These are phyloP conservation scores for Athripsodes cinereus DNA, from an alignment of 2,888 invertebrate genomes.

Conservation along the genomic window DNA sequence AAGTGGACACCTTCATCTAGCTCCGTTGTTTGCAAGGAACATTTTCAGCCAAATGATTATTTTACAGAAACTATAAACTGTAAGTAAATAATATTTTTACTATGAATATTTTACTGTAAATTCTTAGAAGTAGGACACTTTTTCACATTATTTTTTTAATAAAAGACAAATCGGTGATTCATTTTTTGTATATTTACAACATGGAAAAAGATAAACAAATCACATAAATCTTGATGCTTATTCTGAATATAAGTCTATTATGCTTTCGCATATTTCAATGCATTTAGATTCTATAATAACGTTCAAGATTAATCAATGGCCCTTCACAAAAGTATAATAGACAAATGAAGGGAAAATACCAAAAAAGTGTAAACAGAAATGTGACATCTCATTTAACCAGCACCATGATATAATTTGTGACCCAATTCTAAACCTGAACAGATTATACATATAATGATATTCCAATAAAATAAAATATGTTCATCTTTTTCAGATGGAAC, in stretches of 20 bases:
- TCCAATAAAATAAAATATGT: not conserved
- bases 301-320: too few species aligned
- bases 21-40: too few species aligned
- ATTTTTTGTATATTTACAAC: not conserved
- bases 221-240: too few species aligned
- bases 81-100: not conserved
- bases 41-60: not conserved
- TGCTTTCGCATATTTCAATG: too few species aligned
- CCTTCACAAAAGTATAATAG: too few species aligned
- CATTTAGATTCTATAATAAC: too few species aligned
- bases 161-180: not conserved
- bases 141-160: not conserved
- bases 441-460: not conserved
- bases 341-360: too few species aligned
- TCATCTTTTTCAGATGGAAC: constrained; percentile 3
- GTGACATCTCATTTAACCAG: not conserved
- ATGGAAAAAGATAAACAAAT: not conserved
- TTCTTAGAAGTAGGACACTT: not conserved
- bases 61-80: not conserved
- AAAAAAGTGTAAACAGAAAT: too few species aligned
- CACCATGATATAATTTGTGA: constrained; percentile 3
- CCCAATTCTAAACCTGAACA: not conserved
- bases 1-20: constrained; percentile 1
- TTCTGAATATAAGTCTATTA: too few species aligned
- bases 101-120: not conserved